Evolutionary conservation across 2,797 vertebrate genomes (phyloP), one percentile per base, ranked within the genome.

Genomic region (Dendrocincla fuliginosa): DNA sequence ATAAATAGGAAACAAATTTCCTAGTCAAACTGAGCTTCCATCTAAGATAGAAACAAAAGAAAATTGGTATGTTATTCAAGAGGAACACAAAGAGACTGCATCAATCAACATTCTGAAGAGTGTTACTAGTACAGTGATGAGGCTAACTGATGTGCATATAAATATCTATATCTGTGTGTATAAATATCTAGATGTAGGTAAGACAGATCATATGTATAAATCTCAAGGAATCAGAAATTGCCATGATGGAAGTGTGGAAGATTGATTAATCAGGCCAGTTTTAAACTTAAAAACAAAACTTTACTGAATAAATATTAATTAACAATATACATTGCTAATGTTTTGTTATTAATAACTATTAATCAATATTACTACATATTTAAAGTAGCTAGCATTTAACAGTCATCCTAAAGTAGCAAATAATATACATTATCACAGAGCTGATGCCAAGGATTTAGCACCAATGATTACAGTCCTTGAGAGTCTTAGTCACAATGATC

Each of bases 261-360:
- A 94, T 28, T 69, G 61, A 95, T 95, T 46, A 64, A 94, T 57
- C 50, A 75, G 79, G 61, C 57, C 73, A 84, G 30, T 75, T 87
- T 91, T 39, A 90, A 90, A 92, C 73, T 88, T 90, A 80, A 64
- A 92, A 95, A 1, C 50, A 87, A 83, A 77, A 70, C 61, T 96
- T 97, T 97, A 97, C 89, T 97, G 69, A 11, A 89, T 59, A 90
- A 49, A 87, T 89, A 87, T 41, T 71, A 9, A 63, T 30, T 67
- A 79, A 85, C 44, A 95, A 75, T 84, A 86, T 76, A 91, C 55
- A 86, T 80, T 84, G 17, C 5, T 64, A 35, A 25, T 39, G 8
- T 76, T 91, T 64, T 83, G 53, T 77, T 70, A 28, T 42, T 75
- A 74, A 59, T 65, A 89, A 55, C 59, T 65, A 78, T 63, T 42